Percentiles rank a stretch among this genome's conserved stretches.
These are phyloP conservation scores for Acanthosepion lycidas DNA, from an alignment of 2,888 invertebrate species.

Conservation along the genomic window DNA sequence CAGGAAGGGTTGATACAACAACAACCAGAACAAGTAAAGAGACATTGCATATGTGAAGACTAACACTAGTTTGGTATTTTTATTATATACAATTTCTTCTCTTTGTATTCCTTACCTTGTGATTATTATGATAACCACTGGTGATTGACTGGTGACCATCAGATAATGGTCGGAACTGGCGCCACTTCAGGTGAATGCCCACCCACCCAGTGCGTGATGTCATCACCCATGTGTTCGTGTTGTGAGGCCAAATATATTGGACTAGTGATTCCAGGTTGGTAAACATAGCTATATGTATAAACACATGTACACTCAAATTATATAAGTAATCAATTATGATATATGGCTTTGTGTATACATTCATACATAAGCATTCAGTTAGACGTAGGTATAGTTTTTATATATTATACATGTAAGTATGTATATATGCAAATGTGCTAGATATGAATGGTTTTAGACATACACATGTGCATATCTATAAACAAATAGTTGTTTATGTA, in stretches of 20 bases:
- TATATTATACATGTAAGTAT: too few species aligned
- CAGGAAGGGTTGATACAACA: not conserved
- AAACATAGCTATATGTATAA: conserved; percentile 7
- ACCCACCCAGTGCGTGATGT: conserved; percentile 33
- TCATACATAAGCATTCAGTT: not conserved
- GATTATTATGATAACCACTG: conserved; percentile 33
- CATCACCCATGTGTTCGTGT: conserved; percentile 33
- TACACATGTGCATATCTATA: not conserved
- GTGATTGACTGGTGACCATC: conserved; percentile 33
- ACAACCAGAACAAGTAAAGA: not conserved
- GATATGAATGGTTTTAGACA: not conserved
- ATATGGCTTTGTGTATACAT: not conserved
- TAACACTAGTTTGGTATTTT: not conserved
- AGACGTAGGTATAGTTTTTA: too few species aligned
- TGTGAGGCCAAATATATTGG: conserved; percentile 33
- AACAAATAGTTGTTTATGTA: not conserved
- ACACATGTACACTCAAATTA: not conserved
- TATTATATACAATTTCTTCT: not conserved
- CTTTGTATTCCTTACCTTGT: not conserved
- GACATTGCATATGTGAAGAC: not conserved
- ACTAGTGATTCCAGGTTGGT: conserved; percentile 33
- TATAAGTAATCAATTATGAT: not conserved
- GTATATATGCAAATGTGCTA: too few species aligned
- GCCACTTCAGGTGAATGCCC: conserved; percentile 33
- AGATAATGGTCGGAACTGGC: conserved; percentile 12